phyloP scores from a whole-genome alignment of 2,797 vertebrate species.

The Cuculus canorus region DNA sequence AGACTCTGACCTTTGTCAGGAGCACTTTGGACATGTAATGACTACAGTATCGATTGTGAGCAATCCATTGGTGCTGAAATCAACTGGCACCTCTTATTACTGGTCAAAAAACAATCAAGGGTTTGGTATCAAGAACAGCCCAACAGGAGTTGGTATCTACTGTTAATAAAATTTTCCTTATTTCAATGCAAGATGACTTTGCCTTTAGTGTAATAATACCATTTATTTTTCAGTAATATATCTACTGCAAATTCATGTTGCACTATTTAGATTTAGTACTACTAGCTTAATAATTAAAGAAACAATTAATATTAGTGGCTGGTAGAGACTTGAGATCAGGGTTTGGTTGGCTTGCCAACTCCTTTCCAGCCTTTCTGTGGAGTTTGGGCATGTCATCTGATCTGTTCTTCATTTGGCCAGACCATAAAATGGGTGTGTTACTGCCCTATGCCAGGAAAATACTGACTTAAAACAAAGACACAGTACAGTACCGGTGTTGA shows the following conservation, averaged over 20 bases:
- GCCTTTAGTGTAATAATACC: neutral
- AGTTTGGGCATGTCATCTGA: neutral
- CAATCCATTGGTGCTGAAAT: neutral
- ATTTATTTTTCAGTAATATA: neutral
- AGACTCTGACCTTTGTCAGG: neutral
- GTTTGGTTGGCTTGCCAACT: neutral
- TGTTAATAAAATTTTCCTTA: neutral
- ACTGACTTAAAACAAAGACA: neutral
- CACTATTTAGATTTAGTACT: neutral
- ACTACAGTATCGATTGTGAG: fast-evolving
- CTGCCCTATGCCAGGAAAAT: neutral
- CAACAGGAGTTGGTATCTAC: neutral
- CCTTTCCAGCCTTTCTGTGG: neutral
- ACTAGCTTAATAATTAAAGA: neutral
- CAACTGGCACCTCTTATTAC: neutral
- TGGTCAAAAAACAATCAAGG: neutral
- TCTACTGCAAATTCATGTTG: neutral
- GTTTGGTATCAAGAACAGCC: neutral
- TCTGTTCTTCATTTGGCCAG: neutral
- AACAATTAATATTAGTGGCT: neutral
- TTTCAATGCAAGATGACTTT: neutral
- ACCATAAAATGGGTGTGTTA: neutral
- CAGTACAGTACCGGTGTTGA: neutral
- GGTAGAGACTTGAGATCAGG: neutral
- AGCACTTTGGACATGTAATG: fast-evolving